Conservation (phyloP, 2,113 vertebrate species). For the Perca schrenkii region DNA sequence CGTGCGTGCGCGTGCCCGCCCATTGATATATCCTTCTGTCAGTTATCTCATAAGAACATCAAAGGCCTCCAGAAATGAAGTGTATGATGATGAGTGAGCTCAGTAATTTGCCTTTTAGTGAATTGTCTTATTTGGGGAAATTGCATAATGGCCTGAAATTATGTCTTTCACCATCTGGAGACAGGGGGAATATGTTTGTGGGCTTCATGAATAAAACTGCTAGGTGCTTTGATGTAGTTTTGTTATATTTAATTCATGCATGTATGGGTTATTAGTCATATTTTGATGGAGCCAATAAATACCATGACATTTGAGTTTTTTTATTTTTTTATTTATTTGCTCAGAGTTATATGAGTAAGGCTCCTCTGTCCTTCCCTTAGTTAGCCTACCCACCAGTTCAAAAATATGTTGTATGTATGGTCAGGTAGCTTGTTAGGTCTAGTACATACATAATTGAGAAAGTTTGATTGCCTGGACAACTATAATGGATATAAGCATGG, state of each 20-base stretch:
- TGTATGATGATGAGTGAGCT: constrained; percentile 22
- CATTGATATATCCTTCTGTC: neutral
- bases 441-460: neutral
- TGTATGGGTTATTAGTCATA: constrained; percentile 21
- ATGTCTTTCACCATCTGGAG: constrained; percentile 34
- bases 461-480: neutral
- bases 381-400: neutral
- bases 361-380: neutral
- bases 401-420: neutral
- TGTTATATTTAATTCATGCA: constrained; percentile 17
- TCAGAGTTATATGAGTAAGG: neutral
- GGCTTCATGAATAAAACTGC: constrained; percentile 23
- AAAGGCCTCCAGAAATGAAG: constrained; percentile 52
- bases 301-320: constrained; percentile 19
- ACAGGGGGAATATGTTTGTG: neutral
- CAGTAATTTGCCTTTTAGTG: constrained; percentile 51
- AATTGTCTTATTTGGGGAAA: constrained; percentile 51
- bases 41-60: constrained; percentile 50
- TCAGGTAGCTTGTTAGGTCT: neutral
- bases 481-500: neutral
- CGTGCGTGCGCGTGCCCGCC: neutral
- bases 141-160: constrained; percentile 47
- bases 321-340: neutral
- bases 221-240: constrained; percentile 54
- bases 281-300: constrained; percentile 27